Evolutionary conservation across 1,140 invertebrate genomes (phyloP).

Genomic region (Thaumetopoea pityocampa): DNA sequence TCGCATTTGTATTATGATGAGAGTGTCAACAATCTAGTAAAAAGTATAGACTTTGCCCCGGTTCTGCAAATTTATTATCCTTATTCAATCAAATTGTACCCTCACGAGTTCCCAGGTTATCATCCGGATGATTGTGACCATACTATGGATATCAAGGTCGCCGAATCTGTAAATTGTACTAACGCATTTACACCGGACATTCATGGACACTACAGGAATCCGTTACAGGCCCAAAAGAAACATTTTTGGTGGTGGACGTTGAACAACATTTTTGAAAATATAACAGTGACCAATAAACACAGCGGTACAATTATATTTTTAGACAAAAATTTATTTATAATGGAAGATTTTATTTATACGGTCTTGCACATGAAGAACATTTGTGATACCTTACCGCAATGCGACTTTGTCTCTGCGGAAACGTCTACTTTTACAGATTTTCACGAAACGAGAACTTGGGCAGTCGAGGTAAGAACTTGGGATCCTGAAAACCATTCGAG

Average conservation of each 20-base stretch:
- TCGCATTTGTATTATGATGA: slow-evolving; percentile 37
- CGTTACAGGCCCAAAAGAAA: slow-evolving; percentile 29
- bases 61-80: slow-evolving; percentile 49
- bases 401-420: slow-evolving; percentile 33
- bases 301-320: slow-evolving; percentile 34
- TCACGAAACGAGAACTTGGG: slow-evolving; percentile 11
- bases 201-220: slow-evolving; percentile 31
- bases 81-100: slow-evolving; percentile 36
- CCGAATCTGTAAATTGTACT: slow-evolving; percentile 29
- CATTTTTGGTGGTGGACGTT: slow-evolving; percentile 54
- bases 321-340: slow-evolving; percentile 30
- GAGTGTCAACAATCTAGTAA: slow-evolving; percentile 31
- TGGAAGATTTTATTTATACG: slow-evolving; percentile 44
- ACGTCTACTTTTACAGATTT: background rate
- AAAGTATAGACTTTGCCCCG: slow-evolving; percentile 39
- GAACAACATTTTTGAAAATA: slow-evolving; percentile 41
- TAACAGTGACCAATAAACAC: slow-evolving; percentile 21
- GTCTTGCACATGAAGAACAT: slow-evolving; percentile 31
- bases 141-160: slow-evolving; percentile 21
- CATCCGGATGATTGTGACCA: slow-evolving; percentile 30
- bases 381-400: slow-evolving; percentile 19
- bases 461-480: slow-evolving; percentile 30
- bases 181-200: slow-evolving; percentile 28
- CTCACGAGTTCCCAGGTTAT: slow-evolving; percentile 36
- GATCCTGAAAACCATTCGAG: slow-evolving; percentile 29